Evolutionary conservation across 2,888 invertebrate species (phyloP), one percentile per base, ranked within the genome.

Genomic region (Pollenia griseotomentosa): DNA sequence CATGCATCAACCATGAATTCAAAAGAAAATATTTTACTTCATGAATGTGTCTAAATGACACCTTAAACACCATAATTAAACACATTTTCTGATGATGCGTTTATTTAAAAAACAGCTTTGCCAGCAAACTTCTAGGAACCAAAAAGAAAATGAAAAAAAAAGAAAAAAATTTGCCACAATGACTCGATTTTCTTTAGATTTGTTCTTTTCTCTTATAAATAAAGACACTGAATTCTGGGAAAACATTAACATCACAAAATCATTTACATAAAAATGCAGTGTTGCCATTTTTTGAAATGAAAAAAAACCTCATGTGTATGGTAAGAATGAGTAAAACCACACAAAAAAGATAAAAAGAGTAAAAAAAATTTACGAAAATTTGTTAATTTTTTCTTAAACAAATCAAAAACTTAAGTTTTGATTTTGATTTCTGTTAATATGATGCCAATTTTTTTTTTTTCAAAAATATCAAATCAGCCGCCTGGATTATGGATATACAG

Each of bases 141-240:
- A 33, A 33, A 33, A 33, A 33, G 2, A 33, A 2, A 12, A 53
- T 5, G 16, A n/a, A n/a, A n/a, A n/a, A 11, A 2, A n/a, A 7
- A 53, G 1, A n/a, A 19, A 40, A 16, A 16, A 16, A 11, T 42
- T 70, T 51, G 16, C 40, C 68, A 70, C 40, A 70, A n/a, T 40
- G n/a, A 33, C 40, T 51, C 51, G 23, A 51, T 68, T 33, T 19
- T 44, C 14, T 53, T 7, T 63, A 63, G 61, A 42, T 63, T 42
- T 2, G n/a, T 42, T 63, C 11, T 4, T 42, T 61, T 8, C 12
- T 33, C 14, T 14, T n/a, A 23, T 4, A 9, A 51, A 65, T 0
- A n/a, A 77, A 44, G 12, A 51, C 23, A 12, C 23, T 90, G 90
- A 91, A 91, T 91, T 91, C 90, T 89, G 89, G 88, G 87, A 91